These are phyloP conservation scores for Hippopotamyrus pictus DNA, from an alignment of 2,797 vertebrate genomes.

Conservation along the genomic window DNA sequence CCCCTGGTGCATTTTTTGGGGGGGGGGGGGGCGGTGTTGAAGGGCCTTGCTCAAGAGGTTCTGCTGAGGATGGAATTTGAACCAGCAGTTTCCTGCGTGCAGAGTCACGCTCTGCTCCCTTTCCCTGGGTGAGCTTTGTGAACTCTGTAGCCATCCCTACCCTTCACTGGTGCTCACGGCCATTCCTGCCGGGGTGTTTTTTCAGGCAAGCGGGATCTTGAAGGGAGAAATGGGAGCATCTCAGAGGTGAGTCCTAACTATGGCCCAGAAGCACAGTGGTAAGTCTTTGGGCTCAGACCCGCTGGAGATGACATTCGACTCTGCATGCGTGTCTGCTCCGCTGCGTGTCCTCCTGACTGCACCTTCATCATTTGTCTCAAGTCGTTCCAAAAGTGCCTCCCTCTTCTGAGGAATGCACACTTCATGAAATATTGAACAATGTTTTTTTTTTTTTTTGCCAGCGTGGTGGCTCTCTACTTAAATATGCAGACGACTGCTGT, in stretches of 20 bases:
- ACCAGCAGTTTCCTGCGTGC: neutral
- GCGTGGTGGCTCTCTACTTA: neutral
- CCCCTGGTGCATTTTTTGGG: neutral
- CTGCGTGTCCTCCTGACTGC: neutral
- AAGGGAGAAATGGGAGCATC: conserved; percentile 75
- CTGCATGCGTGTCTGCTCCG: neutral
- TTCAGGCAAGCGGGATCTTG: conserved; percentile 80
- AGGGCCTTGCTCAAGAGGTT: neutral
- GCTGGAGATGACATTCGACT: neutral
- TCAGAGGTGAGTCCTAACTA: conserved; percentile 86
- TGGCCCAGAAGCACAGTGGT: conserved; percentile 55
- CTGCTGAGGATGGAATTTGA: neutral
- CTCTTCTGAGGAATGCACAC: neutral
- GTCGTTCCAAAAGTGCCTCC: neutral
- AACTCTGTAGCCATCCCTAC: neutral
- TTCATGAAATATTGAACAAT: conserved; percentile 6
- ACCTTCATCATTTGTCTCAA: neutral
- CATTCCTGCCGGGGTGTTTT: conserved; percentile 28
- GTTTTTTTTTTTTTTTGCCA: neutral
- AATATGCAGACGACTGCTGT: neutral
- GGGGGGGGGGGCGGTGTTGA: neutral
- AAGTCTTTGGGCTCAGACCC: conserved; percentile 48
- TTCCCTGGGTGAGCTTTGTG: neutral
- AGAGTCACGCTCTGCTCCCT: neutral
- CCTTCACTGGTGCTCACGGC: neutral